Evolutionary conservation across 2,888 invertebrate species (phyloP).

Genomic region (Meloe dianella): DNA sequence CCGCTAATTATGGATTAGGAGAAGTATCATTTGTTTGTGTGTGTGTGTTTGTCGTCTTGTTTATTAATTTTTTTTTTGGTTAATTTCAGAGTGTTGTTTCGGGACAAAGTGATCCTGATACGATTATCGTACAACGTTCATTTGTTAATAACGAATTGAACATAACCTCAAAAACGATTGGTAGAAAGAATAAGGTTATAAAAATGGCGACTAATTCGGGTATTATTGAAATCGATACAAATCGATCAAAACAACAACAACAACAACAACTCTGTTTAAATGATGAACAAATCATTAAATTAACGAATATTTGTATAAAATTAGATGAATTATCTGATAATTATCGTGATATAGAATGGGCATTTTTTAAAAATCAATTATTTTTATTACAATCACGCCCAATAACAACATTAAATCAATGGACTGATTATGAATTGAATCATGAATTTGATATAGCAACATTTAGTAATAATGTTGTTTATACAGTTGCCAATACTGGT

Average conservation of each 20-base stretch:
- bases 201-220: constrained; percentile 58
- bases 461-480: constrained; percentile 68
- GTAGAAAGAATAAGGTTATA: constrained; percentile 64
- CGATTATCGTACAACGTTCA: constrained; percentile 65
- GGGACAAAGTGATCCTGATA: constrained; percentile 78
- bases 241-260: constrained; percentile 40
- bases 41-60: neutral
- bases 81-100: constrained; percentile 76
- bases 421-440: constrained; percentile 78
- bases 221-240: constrained; percentile 51
- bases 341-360: constrained; percentile 84
- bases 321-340: constrained; percentile 74
- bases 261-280: constrained; percentile 65
- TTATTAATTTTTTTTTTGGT: neutral
- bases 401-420: constrained; percentile 74
- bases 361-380: constrained; percentile 66
- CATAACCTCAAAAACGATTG: constrained; percentile 61
- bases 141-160: constrained; percentile 60
- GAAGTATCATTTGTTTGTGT: constrained; percentile 65
- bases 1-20: constrained; percentile 83
- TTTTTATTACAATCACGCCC: constrained; percentile 79
- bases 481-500: constrained; percentile 77
- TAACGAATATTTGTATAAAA: constrained; percentile 65
- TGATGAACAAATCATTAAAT: constrained; percentile 62
- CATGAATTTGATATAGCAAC: constrained; percentile 79